Evolutionary conservation across 2,797 vertebrate genomes (phyloP).

Genomic region (Muraenolepis orangiensis): DNA sequence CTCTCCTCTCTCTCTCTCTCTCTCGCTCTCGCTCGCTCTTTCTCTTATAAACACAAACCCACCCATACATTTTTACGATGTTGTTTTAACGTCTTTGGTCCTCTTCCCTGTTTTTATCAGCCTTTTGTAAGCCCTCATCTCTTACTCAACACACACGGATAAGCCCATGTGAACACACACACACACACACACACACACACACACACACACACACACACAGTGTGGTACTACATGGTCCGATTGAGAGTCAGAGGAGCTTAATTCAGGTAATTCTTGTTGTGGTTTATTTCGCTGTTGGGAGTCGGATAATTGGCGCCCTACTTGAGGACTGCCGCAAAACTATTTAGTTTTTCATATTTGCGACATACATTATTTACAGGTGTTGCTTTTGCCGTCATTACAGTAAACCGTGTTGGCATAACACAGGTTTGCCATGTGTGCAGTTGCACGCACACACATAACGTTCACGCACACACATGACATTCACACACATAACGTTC

Average conservation of each 20-base stretch:
- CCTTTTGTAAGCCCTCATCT: too few relatives aligned
- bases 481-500: too few relatives aligned
- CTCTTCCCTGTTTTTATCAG: too few relatives aligned
- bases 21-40: conserved; percentile 7
- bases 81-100: too few relatives aligned
- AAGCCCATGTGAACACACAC: too few relatives aligned
- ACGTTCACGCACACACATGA: too few relatives aligned
- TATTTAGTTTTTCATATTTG: neutral
- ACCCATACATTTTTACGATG: too few relatives aligned
- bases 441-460: neutral
- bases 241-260: neutral
- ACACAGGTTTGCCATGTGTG: neutral
- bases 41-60: neutral
- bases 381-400: neutral
- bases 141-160: too few relatives aligned
- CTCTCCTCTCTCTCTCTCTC: conserved; percentile 9
- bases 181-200: too few relatives aligned
- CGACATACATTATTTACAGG: neutral
- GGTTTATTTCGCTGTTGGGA: neutral
- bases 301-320: neutral
- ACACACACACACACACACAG: too few relatives aligned
- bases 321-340: neutral
- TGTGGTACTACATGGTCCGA: too few relatives aligned
- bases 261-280: neutral
- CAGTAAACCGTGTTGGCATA: neutral